Evolutionary conservation across 1,140 invertebrate genomes (phyloP).

Genomic region (Littorina saxatilis): DNA sequence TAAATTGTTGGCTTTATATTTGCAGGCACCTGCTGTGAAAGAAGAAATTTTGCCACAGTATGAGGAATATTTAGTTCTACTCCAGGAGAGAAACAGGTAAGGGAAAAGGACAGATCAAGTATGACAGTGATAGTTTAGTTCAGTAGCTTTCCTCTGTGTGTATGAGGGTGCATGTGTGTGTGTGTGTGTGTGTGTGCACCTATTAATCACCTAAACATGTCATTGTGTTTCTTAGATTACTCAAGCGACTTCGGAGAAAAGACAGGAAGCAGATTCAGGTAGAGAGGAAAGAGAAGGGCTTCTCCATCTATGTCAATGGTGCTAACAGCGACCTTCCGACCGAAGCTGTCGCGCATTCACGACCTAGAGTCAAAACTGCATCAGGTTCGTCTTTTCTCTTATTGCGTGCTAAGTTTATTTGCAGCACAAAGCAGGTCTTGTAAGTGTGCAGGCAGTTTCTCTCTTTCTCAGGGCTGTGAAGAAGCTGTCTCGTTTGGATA

Average conservation of each 20-base stretch:
- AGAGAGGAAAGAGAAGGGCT: conserved; percentile 74
- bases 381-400: conserved; percentile 13
- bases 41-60: conserved; percentile 69
- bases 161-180: no score
- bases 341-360: neutral
- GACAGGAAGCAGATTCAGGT: conserved; percentile 65
- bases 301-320: conserved; percentile 74
- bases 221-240: conserved; percentile 55
- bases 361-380: conserved; percentile 35
- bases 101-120: no score
- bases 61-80: conserved; percentile 70
- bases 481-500: no score
- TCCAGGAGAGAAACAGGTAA: conserved; percentile 73
- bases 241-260: conserved; percentile 68
- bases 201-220: neutral
- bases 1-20: no score
- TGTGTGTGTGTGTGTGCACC: neutral
- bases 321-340: conserved; percentile 56
- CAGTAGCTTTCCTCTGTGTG: no score
- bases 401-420: no score
- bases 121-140: no score
- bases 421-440: no score
- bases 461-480: no score
- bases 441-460: no score
- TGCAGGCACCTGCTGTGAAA: conserved; percentile 55